A percentile compares a stretch with the other conserved stretches of the same genome.
Conservation (phyloP, 2,888 invertebrate species). For the Drosophila falleni region DNA sequence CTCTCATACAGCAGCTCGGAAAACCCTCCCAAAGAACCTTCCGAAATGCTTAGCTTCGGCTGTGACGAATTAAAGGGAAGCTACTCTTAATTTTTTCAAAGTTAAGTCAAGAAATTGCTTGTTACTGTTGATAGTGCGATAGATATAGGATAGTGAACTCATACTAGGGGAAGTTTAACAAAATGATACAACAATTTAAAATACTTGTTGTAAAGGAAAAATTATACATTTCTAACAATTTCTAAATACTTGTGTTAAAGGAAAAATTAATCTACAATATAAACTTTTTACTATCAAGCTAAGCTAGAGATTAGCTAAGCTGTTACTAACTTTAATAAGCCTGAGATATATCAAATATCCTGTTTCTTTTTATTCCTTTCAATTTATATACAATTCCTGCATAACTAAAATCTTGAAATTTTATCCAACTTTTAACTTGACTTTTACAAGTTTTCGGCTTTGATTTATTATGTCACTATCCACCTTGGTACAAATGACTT, state of each 20-base stretch:
- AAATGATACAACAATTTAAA: no score
- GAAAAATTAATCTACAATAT: no score
- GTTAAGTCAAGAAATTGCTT: neutral
- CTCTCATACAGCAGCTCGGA: neutral
- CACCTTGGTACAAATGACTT: neutral
- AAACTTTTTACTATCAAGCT: no score
- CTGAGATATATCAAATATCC: neutral
- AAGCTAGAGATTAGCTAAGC: neutral
- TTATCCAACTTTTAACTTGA: neutral
- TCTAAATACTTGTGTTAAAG: no score
- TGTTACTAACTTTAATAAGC: neutral
- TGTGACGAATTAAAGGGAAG: neutral
- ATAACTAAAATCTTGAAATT: neutral
- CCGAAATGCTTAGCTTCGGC: constrained; percentile 3
- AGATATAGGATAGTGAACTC: no score
- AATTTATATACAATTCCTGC: neutral
- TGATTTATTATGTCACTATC: neutral
- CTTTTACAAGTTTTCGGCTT: neutral
- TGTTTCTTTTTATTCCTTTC: neutral
- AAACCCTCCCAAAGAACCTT: neutral
- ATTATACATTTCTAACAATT: no score
- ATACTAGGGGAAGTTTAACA: neutral
- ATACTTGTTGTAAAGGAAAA: no score
- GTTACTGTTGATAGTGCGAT: neutral
- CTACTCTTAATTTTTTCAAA: neutral